Base-by-base conservation (phyloP, 1,140 invertebrate genomes). In the Ostrea edulis region DNA sequence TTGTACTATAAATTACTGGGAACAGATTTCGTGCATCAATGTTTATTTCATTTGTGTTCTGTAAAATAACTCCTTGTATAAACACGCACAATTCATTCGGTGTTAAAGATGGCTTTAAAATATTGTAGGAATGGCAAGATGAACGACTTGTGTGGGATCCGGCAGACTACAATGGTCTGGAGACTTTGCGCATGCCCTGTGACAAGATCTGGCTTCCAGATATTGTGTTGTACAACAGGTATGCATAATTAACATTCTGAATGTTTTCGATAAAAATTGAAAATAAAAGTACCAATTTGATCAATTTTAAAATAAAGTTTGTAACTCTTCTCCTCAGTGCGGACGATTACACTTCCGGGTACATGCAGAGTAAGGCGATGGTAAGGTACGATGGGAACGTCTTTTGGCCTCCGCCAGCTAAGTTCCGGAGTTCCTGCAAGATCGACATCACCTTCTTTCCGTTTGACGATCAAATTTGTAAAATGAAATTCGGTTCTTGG, bases 211-310 rank as follows among this genome's bases (percentile, higher is more conserved):
- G 96, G 96, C 93, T 96, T 4, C 96, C 96, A 91, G 96, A 96
- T 86, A 96, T 96, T 88, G 96, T 96, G 14, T 92, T 96, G 0
- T 96, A 96, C 89, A 96, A 96, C 92, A 96, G 95, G 95, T 96
- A 90, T 93, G 0, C 54, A 12, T 55, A 12, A 17, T 5, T 5
- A 44, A 44, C 35, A 44, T 44, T 44, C 35, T 44, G 35, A 44
- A 44, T 44, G 35, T 44, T 44, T 44, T 2, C 35, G 35, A 44
- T 2, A 44, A 44, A 44, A 44, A 44, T 2, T 2, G 5, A 44
- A 44, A 44, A 44, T 44, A 5, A 44, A 44, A 44, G 35, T 44
- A 44, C 35, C 35, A 44, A 44, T 44, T 44, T 44, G 35, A 44
- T 44, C 35, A 44, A 44, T 2, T 44, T 44, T 44, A 44, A 44